Percentiles rank a stretch among this genome's conserved stretches.
phyloP scores from a whole-genome alignment of 2,888 invertebrate species.

The Tenodera sinensis region DNA sequence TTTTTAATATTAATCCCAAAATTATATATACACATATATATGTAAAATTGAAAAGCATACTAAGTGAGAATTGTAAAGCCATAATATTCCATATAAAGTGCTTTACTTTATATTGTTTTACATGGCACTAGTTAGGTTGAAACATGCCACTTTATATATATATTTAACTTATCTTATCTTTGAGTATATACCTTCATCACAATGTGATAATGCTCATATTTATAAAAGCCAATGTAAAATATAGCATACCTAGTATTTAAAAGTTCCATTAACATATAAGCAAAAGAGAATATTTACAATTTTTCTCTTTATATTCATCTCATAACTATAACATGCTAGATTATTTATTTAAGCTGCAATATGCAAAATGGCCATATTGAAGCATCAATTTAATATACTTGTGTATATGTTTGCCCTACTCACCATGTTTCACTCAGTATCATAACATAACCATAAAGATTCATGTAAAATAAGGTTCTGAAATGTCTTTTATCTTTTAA shows the following conservation, averaged over 20 bases:
- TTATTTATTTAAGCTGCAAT: neutral
- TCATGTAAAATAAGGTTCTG: neutral
- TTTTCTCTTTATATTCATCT: neutral
- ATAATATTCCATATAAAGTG: neutral
- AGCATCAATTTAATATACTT: neutral
- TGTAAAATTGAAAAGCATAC: too few species aligned
- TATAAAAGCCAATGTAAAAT: neutral
- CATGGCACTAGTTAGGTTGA: neutral
- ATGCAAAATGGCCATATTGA: neutral
- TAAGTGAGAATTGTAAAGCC: neutral
- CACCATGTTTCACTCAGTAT: neutral
- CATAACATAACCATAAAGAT: neutral
- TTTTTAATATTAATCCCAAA: neutral
- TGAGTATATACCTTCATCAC: neutral
- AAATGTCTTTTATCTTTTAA: neutral
- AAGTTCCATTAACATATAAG: neutral
- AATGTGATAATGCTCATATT: neutral
- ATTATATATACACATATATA: too few species aligned
- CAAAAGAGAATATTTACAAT: neutral
- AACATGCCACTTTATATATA: neutral
- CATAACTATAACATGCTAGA: neutral
- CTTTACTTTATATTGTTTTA: neutral
- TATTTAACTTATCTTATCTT: neutral
- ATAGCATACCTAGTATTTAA: neutral
- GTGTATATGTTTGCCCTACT: neutral